A percentile compares a stretch with the other conserved stretches of the same genome.
These are phyloP conservation scores for Gallinago undulata DNA, from an alignment of 2,113 vertebrate genomes.

Conservation along the genomic window DNA sequence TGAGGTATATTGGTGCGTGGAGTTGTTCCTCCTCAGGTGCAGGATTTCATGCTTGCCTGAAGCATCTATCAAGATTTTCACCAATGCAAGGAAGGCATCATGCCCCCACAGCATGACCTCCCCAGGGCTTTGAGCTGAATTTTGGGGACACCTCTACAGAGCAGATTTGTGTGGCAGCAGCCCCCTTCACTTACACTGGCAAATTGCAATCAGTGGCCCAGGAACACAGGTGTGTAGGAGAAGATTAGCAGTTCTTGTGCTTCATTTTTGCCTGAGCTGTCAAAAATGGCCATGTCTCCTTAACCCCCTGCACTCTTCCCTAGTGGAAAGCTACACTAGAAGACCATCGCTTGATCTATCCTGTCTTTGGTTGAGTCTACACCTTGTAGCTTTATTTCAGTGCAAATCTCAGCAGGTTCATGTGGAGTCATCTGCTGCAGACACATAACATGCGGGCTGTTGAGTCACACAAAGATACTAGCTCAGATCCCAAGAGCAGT, in stretches of 20 bases:
- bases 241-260: background rate
- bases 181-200: background rate
- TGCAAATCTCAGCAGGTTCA: background rate
- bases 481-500: background rate
- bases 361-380: background rate
- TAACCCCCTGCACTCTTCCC: background rate
- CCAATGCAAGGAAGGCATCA: fast-evolving
- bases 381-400: background rate
- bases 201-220: background rate
- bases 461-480: background rate
- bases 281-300: background rate
- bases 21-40: background rate
- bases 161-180: background rate
- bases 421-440: background rate
- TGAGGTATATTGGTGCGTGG: background rate
- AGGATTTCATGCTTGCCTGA: background rate
- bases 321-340: background rate
- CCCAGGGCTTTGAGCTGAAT: background rate
- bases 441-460: background rate
- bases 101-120: background rate
- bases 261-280: background rate
- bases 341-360: background rate
- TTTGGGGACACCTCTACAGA: background rate
- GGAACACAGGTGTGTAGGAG: background rate
- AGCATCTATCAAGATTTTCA: background rate